Evolutionary conservation across 1,140 invertebrate genomes (phyloP).

Genomic region (Glomeris maerens): DNA sequence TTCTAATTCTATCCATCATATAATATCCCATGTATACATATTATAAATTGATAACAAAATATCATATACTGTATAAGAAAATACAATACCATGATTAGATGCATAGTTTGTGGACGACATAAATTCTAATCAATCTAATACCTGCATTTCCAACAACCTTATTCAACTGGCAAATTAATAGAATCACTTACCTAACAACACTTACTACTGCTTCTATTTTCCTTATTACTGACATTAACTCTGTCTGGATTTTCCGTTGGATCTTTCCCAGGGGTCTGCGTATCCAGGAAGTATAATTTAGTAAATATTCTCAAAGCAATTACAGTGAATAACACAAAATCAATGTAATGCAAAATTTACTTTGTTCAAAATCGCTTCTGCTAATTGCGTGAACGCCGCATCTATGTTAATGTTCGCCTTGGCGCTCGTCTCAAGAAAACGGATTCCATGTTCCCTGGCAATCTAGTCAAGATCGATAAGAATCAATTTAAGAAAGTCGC

Average conservation of each 20-base stretch:
- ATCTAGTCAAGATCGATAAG: constrained; percentile 44
- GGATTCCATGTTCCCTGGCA: constrained; percentile 91
- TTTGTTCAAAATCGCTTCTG: constrained; percentile 89
- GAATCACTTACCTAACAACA: not conserved
- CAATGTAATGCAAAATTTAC: constrained; percentile 1
- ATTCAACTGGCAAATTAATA: no score
- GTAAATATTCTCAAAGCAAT: constrained; percentile 2
- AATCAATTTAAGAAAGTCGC: constrained; percentile 7
- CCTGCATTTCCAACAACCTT: no score
- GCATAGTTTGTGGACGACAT: no score
- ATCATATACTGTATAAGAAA: no score
- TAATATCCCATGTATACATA: no score
- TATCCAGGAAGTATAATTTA: not conserved
- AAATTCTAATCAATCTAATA: no score
- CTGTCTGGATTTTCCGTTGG: not conserved
- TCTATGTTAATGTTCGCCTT: constrained; percentile 98
- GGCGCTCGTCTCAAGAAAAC: constrained; percentile 97
- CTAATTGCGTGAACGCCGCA: constrained; percentile 88
- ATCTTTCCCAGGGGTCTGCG: not conserved
- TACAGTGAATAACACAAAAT: not conserved
- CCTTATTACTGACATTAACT: not conserved
- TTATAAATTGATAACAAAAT: no score
- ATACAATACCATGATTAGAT: no score
- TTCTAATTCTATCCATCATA: no score
- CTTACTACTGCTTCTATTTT: not conserved